Conservation (phyloP, 2,797 vertebrate genomes). For the Oryzias sinensis region DNA sequence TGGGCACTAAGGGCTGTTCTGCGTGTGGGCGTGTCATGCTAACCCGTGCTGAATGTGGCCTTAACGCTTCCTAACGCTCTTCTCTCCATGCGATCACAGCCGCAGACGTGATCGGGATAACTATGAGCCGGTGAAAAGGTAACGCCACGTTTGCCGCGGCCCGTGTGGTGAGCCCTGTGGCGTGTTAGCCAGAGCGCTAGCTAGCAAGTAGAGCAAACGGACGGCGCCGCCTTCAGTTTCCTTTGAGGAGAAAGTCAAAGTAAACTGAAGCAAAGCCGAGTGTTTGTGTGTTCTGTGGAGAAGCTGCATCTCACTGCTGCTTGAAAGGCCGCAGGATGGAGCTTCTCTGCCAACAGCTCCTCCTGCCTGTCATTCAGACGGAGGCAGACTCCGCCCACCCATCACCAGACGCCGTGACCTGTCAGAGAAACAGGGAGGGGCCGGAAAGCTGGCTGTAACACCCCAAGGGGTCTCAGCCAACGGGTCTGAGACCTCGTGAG, state of each 20-base stretch:
- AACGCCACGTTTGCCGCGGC: slow-evolving; percentile 19
- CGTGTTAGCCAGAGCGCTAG: slow-evolving; percentile 28
- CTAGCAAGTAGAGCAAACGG: slow-evolving; percentile 6
- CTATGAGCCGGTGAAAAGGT: slow-evolving; percentile 79
- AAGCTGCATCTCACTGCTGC: too few relatives aligned
- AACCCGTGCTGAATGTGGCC: slow-evolving; percentile 26
- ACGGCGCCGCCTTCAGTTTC: background rate
- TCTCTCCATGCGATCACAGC: slow-evolving; percentile 57
- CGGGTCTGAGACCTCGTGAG: too few relatives aligned
- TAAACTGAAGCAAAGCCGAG: too few relatives aligned
- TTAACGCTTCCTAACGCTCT: slow-evolving; percentile 9
- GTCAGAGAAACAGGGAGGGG: too few relatives aligned
- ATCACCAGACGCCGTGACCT: too few relatives aligned
- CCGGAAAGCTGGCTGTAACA: too few relatives aligned
- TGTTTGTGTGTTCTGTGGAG: too few relatives aligned
- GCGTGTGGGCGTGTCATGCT: slow-evolving; percentile 14
- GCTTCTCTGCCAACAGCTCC: too few relatives aligned
- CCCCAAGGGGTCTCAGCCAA: too few relatives aligned
- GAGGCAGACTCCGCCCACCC: too few relatives aligned
- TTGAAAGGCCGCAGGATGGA: too few relatives aligned
- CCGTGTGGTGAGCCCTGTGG: slow-evolving; percentile 34
- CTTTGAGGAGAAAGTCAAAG: background rate
- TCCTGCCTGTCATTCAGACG: too few relatives aligned
- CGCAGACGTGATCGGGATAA: slow-evolving; percentile 73
- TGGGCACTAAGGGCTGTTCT: slow-evolving; percentile 10